Evolutionary conservation across 2,113 vertebrate species (phyloP), one percentile per base, ranked within the genome.

Genomic region (Dissostichus mawsoni): DNA sequence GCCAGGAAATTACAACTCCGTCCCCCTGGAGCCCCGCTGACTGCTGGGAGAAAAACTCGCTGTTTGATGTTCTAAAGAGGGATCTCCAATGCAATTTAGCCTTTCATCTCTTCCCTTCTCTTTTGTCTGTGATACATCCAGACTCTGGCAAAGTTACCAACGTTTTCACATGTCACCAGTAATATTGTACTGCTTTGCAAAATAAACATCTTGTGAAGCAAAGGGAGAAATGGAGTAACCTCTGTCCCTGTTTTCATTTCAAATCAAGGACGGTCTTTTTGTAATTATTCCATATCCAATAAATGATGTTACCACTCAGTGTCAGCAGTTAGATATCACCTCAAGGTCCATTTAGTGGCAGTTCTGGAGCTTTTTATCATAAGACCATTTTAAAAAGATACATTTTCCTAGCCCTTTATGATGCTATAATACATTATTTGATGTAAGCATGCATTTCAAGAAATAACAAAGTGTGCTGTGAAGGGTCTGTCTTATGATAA

Each of bases 41-140:
- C 92, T 94, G 92, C 90, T 81, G 90, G 82, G 91, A 90, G 90
- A 89, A 92, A 86, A 76, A 8, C 82, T 84, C 45, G 58, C 66
- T 82, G 91, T 95, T 95, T 95, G 93, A 95, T 94, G 92, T 94
- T 90, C 88, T 92, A 92, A 93, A 94, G 91, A 94, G 82, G 87
- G 91, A 93, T 93, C 90, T 89, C 90, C 90, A 88, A 90, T 90
- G 87, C 89, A 92, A 92, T 94, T 94, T 92, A 83, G 89, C 82
- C 93, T 93, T 95, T 95, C 90, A 95, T 95, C 93, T 93, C 55
- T 61, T 86, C 69, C 72, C 72, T 45, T 84, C 81, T 90, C 90
- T 85, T 92, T 90, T 91, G 92, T 92, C 89, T 90, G 90, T 88
- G 88, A 92, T 93, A 93, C 92, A 93, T 92, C 87, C 88, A 81